Conservation (phyloP, 2,113 vertebrate species). For the Cinclus mexicanus region DNA sequence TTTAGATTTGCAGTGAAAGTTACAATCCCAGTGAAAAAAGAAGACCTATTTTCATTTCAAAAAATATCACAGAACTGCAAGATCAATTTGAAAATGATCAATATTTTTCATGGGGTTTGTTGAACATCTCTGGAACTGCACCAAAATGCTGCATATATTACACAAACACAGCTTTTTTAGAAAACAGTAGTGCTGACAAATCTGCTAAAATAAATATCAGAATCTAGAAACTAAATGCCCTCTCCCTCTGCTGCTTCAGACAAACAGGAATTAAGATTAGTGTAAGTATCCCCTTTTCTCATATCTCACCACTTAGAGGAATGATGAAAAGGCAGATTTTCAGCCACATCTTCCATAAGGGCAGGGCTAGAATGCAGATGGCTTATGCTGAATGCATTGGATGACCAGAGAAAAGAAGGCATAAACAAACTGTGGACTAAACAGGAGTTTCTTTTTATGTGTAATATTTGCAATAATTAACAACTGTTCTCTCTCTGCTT, state of each 20-base stretch:
- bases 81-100: background rate
- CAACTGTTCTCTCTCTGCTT: background rate
- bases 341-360: background rate
- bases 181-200: background rate
- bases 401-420: background rate
- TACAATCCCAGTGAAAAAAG: background rate
- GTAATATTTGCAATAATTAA: background rate
- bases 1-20: constrained; percentile 2
- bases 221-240: background rate
- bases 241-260: background rate
- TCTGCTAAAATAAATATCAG: background rate
- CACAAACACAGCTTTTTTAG: background rate
- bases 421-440: background rate
- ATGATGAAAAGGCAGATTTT: background rate
- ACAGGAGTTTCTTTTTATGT: background rate
- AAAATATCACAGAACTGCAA: background rate
- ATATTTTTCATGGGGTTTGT: background rate
- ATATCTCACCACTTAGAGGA: background rate
- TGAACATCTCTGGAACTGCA: background rate
- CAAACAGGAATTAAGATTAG: background rate
- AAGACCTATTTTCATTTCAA: background rate
- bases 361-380: background rate
- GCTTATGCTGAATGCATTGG: background rate
- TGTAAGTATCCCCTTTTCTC: background rate
- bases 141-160: background rate